A percentile compares a stretch with the other conserved stretches of the same genome.
phyloP scores from a whole-genome alignment of 2,888 invertebrate species.

The Andrena dorsata region DNA sequence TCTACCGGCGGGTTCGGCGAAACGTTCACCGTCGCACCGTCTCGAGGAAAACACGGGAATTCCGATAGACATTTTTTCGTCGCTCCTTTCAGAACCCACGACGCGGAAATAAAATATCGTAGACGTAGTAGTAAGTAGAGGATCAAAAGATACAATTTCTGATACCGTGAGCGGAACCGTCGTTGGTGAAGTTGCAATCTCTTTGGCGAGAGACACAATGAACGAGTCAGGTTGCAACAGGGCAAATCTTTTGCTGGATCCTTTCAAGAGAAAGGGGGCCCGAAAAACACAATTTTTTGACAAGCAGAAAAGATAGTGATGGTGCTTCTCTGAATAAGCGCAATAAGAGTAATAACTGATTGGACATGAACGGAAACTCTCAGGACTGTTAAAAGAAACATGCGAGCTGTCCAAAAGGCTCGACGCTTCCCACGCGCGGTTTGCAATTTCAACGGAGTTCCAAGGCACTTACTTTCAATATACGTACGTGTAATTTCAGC shows the following conservation, averaged over 20 bases:
- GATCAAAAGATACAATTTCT: constrained; percentile 2
- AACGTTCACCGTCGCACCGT: no score
- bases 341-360: neutral
- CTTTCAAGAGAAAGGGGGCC: no score
- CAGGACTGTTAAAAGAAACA: constrained; percentile 8
- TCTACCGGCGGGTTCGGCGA: no score
- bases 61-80: constrained; percentile 23
- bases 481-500: constrained; percentile 39
- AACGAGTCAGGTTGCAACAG: no score
- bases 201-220: no score
- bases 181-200: no score
- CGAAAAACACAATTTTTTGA: no score
- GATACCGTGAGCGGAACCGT: neutral
- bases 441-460: constrained; percentile 25
- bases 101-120: neutral
- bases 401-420: constrained; percentile 20
- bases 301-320: no score
- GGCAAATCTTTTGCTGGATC: no score
- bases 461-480: constrained; percentile 20
- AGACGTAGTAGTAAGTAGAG: neutral
- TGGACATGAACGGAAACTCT: neutral
- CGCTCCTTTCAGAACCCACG: neutral
- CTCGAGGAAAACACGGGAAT: neutral
- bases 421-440: constrained; percentile 12
- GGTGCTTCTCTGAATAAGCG: no score